phyloP scores from a whole-genome alignment of 2,797 vertebrate genomes.

The Monodelphis domestica region DNA sequence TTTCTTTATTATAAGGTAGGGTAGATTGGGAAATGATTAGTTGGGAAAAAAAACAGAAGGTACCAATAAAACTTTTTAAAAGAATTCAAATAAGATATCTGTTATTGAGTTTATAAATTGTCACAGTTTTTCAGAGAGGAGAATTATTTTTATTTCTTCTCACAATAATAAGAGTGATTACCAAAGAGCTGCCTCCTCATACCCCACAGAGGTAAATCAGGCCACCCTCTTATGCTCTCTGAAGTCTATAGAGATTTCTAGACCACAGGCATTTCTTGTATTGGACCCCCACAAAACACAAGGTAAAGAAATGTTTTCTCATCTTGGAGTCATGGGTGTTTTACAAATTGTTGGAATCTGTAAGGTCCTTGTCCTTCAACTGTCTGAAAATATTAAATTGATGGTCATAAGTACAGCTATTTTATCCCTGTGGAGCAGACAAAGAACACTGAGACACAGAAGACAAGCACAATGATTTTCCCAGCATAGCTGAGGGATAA shows the following conservation, averaged over 20 bases:
- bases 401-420: background rate
- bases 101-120: slow-evolving; percentile 12
- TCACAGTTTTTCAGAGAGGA: background rate
- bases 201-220: background rate
- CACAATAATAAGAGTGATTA: background rate
- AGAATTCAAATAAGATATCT: background rate
- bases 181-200: background rate
- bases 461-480: background rate
- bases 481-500: background rate
- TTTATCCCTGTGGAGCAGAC: background rate
- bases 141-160: background rate
- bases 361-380: background rate
- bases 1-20: background rate
- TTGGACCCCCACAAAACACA: background rate
- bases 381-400: background rate
- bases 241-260: background rate
- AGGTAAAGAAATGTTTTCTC: background rate
- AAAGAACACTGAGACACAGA: background rate
- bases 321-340: background rate
- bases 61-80: background rate
- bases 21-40: background rate
- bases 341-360: background rate
- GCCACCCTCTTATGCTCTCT: background rate
- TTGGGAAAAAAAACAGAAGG: background rate
- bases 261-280: background rate